Evolutionary conservation across 2,113 vertebrate genomes (phyloP), one percentile per base, ranked within the genome.

Genomic region (Periophthalmus modestus): DNA sequence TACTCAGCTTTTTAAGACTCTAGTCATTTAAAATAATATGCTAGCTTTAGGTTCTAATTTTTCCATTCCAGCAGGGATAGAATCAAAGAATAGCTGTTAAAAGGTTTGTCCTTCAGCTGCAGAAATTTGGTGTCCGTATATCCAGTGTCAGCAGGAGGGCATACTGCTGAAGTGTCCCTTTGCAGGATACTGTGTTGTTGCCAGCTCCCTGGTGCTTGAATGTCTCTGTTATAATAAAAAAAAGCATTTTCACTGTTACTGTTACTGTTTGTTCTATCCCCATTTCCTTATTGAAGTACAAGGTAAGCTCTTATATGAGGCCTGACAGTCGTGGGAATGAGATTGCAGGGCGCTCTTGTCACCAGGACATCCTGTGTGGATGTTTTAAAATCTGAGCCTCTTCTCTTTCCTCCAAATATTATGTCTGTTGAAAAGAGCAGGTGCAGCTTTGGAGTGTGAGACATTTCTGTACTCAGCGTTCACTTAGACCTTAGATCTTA

Each of bases 301-400:
- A 24, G 61, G 59, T 75, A 47, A 72, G 34, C 6, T 57, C 9
- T 62, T 21, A 4, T 34, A 66, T 82, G 68, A 74, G 79, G 63
- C 10, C 39, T 77, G 19, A 55, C 21, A 21, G 62, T 84, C 88
- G 50, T 86, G 80, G 87, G 82, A 90, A 84, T 75, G 52, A 54
- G 72, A 69, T 72, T 79, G 67, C 28, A 4, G 57, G 68, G 67
- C 74, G 19, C 69, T 77, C 12, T 63, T 87, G 86, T 86, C 19
- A 55, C 74, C 54, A 66, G 81, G 79, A 87, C 79, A 83, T 93
- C 90, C 87, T 91, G 89, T 90, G 85, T 76, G 69, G 68, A 47
- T 57, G 71, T 80, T 82, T 91, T 78, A 62, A 69, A 74, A 59
- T 58, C 21, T 0, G 66, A 74, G 75, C 71, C 71, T 55, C 13